Evolutionary conservation across 2,797 vertebrate genomes (phyloP).

Genomic region (Pangasius larnaudii): DNA sequence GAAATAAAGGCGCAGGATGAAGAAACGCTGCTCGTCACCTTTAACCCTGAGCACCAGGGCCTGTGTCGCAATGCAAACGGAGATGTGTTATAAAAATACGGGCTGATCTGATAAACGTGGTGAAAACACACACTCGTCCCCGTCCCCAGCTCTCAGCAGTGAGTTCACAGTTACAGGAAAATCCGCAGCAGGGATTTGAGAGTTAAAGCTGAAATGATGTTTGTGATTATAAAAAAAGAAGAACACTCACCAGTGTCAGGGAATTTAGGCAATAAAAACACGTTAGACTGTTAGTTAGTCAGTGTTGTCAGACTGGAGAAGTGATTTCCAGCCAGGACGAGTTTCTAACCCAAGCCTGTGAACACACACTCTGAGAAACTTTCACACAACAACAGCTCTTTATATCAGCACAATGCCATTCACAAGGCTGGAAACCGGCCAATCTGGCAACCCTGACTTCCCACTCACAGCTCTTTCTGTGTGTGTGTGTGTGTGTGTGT

Average conservation of each 20-base stretch:
- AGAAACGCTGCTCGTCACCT: background rate
- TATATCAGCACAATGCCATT: background rate
- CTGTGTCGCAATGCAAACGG: background rate
- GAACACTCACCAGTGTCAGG: background rate
- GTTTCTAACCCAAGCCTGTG: background rate
- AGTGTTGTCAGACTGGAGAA: background rate
- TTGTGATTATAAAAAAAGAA: background rate
- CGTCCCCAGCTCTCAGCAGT: background rate
- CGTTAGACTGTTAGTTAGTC: background rate
- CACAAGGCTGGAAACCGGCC: background rate
- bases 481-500: background rate
- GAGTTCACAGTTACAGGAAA: background rate
- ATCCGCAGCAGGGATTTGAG: background rate
- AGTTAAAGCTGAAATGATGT: background rate
- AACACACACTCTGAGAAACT: background rate
- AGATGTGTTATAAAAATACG: background rate
- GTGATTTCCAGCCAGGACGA: background rate
- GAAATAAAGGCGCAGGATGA: background rate
- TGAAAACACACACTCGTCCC: background rate
- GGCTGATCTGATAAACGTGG: background rate
- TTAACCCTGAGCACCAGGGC: background rate
- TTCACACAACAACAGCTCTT: background rate
- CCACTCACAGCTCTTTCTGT: background rate
- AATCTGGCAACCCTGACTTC: background rate
- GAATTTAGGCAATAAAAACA: background rate